Evolutionary conservation across 2,797 vertebrate genomes (phyloP), one percentile per base, ranked within the genome.

Genomic region (Gobio occitaniae): DNA sequence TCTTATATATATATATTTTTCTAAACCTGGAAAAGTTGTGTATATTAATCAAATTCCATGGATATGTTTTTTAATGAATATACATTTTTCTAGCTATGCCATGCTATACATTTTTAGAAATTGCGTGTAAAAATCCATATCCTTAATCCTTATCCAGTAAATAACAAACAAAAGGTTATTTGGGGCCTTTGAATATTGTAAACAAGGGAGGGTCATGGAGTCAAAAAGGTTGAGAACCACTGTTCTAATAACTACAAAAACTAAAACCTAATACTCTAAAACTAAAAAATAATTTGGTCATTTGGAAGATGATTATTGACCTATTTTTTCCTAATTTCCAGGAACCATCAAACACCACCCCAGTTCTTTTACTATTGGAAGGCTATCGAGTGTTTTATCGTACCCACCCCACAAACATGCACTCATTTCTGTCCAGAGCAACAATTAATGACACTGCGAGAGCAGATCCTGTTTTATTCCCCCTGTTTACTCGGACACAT

Each of bases 391-490:
- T 29, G 47, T 74, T 63, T 63, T 32, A 70, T 44, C 21, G 38
- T 71, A 44, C 79, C 52, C 6, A 82, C 63, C 63, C 36, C 48
- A 70, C 7, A 48, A 72, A 59, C 21, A 29, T 29, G 38, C 25
- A 70, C 21, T 56, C 6, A 56, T 38, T 69, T 59, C 12, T 3
- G 50, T 38, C 38, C 48, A 1, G 8, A 44, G 50, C 68, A 72
- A 63, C 44, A 83, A 75, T 71, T 8, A 52, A 54, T n/a, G 48
- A 65, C 59, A 16, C 65, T 4, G 7, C 3, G 3, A 6, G 21
- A 59, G 17, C 36, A 36, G 17, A 78, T 59, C 44, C 54, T 32
- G 54, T 80, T 71, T 79, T n/a, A 61, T 71, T 21, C 54, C 25
- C 19, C 29, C 41, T 25, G 16, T 77, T 3, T 52, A 10, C 77